These are phyloP conservation scores for Neostethus bicornis DNA, from an alignment of 2,797 vertebrate genomes.

Conservation along the genomic window DNA sequence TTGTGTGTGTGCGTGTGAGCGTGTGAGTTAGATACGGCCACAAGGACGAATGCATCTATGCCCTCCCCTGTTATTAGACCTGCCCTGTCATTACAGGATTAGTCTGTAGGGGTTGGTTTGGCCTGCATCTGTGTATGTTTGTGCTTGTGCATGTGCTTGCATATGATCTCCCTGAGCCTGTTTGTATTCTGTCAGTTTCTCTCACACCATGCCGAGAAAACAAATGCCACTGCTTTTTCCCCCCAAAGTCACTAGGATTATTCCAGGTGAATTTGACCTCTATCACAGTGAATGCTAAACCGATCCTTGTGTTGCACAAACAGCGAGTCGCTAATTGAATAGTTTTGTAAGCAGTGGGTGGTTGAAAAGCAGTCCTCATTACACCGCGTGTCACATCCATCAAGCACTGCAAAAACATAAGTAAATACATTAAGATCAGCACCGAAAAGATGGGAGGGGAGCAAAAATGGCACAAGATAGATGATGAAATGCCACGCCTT, in stretches of 20 bases:
- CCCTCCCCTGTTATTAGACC: constrained; percentile 82
- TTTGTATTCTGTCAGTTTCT: constrained; percentile 60
- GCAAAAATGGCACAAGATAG: constrained; percentile 13
- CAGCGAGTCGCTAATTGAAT: constrained; percentile 60
- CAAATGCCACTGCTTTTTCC: constrained; percentile 32
- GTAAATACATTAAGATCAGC: constrained; percentile 23
- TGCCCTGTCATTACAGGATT: constrained; percentile 84
- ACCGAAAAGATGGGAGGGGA: not conserved
- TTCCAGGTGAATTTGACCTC: constrained; percentile 67
- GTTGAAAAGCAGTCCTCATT: constrained; percentile 47
- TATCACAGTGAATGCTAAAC: constrained; percentile 58
- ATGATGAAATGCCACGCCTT: constrained; percentile 33
- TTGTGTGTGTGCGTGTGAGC: constrained; percentile 18
- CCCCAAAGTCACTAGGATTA: constrained; percentile 46
- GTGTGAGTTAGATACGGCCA: constrained; percentile 56
- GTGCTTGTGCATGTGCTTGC: constrained; percentile 30
- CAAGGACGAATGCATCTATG: constrained; percentile 72
- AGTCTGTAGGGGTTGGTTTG: constrained; percentile 68
- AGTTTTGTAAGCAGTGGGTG: constrained; percentile 45
- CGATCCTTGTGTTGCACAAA: constrained; percentile 52
- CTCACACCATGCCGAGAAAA: constrained; percentile 55
- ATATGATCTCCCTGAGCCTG: constrained; percentile 44
- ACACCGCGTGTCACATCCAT: constrained; percentile 50
- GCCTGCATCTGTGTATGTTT: constrained; percentile 35
- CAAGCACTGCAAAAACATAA: constrained; percentile 40